Evolutionary conservation across 2,888 invertebrate species (phyloP), one percentile per base, ranked within the genome.

Genomic region (Orthonychiurus folsomi): DNA sequence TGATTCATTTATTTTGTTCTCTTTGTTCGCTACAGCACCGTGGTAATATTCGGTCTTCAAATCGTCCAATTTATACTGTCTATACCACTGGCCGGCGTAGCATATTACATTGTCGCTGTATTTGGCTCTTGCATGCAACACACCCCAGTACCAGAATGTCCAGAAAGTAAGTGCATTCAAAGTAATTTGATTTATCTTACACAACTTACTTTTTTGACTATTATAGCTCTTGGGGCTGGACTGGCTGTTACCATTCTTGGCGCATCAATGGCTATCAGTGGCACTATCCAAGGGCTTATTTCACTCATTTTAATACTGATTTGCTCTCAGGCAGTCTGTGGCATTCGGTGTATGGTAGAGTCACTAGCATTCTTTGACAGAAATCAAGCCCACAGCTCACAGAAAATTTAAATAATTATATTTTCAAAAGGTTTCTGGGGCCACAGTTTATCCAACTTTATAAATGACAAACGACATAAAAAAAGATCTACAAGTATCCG

Each of bases 321-420:
- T 58, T 70, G 69, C 60, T 65, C 68, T 15, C 70, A 70, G 53
- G 61, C 67, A 2, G 70, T 72, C 50, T 70, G 70, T 60, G 72
- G 72, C 26, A 67, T 70, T 53, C 65, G 68, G 15, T 72, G 70
- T 67, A 72, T 72, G 72, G 72, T 70, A 60, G 66, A 21, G 20
- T 47, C 9, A 20, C 2, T 47, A 21, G 15, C 21, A 18, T 47
- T 28, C 3, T 57, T 20, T 9, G n/a, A 57, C 3, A 48, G n/a
- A n/a, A 48, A 15, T 48, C 15, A 48, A 48, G 12, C n/a, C 12
- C 48, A n/a, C 12, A 48, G 12, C 48, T 15, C 48, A 15, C 12
- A 48, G 1, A 52, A 52, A 25, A n/a, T n/a, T n/a, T n/a, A n/a
- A 37, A 50, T 55, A 48, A 27, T n/a, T 5, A 12, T 56, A 20